A percentile compares a stretch with the other conserved stretches of the same genome.
Conservation (phyloP, 2,797 vertebrate species). For the Lagorchestes hirsutus region DNA sequence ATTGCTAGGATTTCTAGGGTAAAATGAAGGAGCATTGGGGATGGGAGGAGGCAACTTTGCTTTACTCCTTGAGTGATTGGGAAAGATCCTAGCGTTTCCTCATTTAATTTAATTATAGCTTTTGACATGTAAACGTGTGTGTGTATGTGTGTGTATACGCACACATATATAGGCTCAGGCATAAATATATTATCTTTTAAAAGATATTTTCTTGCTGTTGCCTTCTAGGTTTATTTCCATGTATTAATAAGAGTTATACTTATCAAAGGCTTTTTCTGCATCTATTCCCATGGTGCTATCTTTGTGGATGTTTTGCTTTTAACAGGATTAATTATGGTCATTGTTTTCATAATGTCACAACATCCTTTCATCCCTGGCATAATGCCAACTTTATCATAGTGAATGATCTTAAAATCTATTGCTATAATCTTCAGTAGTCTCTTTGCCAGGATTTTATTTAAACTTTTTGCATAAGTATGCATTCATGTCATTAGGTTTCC, state of each 20-base stretch:
- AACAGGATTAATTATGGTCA: neutral
- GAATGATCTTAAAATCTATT: neutral
- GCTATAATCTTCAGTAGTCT: neutral
- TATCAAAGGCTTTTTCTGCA: neutral
- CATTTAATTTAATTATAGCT: neutral
- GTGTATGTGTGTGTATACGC: neutral
- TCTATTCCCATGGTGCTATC: neutral
- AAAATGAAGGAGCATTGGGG: conserved; percentile 46
- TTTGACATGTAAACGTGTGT: neutral
- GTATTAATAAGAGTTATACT: neutral
- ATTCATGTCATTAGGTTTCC: neutral
- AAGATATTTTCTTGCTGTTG: neutral
- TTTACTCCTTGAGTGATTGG: conserved; percentile 58
- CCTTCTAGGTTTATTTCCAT: neutral
- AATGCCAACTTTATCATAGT: neutral
- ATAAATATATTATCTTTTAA: neutral
- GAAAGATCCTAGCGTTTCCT: neutral
- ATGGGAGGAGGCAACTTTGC: conserved; percentile 51
- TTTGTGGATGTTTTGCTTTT: neutral
- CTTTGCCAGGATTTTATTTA: neutral
- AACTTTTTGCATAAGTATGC: neutral
- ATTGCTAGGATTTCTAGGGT: conserved; percentile 57
- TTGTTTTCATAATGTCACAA: neutral
- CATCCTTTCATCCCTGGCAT: neutral
- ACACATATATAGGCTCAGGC: neutral